These are phyloP conservation scores for Squalus acanthias DNA, from an alignment of 2,797 vertebrate species.

Conservation along the genomic window DNA sequence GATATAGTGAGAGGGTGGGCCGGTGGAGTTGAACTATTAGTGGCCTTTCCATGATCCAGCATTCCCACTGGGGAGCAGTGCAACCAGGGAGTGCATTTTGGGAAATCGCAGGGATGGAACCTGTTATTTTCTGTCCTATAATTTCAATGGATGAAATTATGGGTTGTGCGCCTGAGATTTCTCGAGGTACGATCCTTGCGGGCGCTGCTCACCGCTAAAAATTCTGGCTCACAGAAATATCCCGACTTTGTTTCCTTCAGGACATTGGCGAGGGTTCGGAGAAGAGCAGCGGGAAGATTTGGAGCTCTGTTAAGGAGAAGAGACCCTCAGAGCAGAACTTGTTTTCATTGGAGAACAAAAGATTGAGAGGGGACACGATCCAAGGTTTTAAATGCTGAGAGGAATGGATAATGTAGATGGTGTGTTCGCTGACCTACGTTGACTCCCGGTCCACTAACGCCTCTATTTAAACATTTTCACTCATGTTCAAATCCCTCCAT, in stretches of 20 bases:
- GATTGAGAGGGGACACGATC: no score
- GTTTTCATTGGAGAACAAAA: background rate
- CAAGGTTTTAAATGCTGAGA: no score
- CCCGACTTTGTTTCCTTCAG: background rate
- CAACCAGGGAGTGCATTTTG: no score
- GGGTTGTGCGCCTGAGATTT: background rate
- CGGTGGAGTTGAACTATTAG: background rate
- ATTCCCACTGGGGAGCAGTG: background rate
- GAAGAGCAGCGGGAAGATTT: background rate
- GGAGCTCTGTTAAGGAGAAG: background rate
- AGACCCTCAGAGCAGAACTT: background rate
- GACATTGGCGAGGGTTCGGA: background rate
- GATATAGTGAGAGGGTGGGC: no score
- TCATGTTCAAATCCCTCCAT: background rate
- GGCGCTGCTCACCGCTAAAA: no score
- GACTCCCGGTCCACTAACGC: background rate
- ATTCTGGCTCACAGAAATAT: no score
- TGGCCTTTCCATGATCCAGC: background rate
- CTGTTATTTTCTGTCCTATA: background rate
- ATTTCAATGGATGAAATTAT: background rate
- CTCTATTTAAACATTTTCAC: background rate
- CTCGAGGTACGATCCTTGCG: background rate
- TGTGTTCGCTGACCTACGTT: background rate
- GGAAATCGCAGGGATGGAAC: no score
- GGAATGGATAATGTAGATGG: background rate